Base-by-base conservation (phyloP, 1,140 invertebrate species). In the Planococcus citri region DNA sequence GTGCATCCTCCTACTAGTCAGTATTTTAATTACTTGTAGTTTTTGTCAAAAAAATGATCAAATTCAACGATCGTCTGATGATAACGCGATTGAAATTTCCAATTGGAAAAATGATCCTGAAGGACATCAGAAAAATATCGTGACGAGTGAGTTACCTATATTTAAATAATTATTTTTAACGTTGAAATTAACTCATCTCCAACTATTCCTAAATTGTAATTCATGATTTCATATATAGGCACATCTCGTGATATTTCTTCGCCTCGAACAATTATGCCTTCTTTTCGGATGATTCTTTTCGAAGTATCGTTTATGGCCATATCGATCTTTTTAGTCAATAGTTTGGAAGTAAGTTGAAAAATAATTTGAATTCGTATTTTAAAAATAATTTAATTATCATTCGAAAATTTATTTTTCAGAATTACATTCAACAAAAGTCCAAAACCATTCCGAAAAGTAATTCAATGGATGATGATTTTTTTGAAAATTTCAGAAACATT, bases 261-360 rank as follows among this genome's bases (percentile, higher is more conserved):
- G 12, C 21, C 4, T 6, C 9, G 60, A 4, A 64, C 60, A 25
- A 24, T 64, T 27, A 17, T 64, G 4, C 60, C 60, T 25, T 64
- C 60, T 24, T 25, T 64, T 24, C 21, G 25, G 6, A 17, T 27
- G 10, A 64, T 64, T 25, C 17, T 64, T 4, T 14, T 64, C 10
- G 60, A 64, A 64, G 20, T 64, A 64, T 25, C 60, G 9, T 20
- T 64, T 17, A 64, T 64, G 60, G 25, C 60, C 3, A 25, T 64
- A 64, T 64, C 60, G 2, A 25, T 64, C 17, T 24, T 24, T 20
- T 9, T 27, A 1, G 25, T 64, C 21, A 64, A 64, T 64, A 27
- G 22, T 64, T 25, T 64, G 2, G 60, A 64, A 20, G 60, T 64
- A 64, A 64, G 21, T 6, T 4, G 24, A 10, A 64, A 64, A 25